Percentiles rank a stretch among this genome's conserved stretches.
These are phyloP conservation scores for Cancer borealis DNA, from an alignment of 2,888 invertebrate genomes.

Conservation along the genomic window DNA sequence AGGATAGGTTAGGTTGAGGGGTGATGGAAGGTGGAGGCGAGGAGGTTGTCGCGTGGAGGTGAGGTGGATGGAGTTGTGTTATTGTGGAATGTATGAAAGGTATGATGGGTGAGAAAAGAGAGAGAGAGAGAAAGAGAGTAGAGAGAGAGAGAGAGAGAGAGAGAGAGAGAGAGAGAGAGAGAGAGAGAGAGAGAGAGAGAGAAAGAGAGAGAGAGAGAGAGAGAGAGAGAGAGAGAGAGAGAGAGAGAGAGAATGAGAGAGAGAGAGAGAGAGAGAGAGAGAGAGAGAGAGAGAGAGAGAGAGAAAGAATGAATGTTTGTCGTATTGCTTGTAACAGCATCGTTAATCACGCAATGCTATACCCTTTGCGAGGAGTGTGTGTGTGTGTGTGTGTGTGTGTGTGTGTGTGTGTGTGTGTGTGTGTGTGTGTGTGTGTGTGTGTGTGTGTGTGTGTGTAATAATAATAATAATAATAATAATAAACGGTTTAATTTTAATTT, in stretches of 20 bases:
- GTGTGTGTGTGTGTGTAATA: neutral
- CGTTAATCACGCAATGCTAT: no score
- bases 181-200: slow-evolving; percentile 29
- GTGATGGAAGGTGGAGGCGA: neutral
- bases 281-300: slow-evolving; percentile 17
- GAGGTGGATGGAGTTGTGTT: neutral
- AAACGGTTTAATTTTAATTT: no score
- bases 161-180: neutral
- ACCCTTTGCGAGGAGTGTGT: neutral
- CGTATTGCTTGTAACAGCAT: no score
- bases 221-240: neutral
- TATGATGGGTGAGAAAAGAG: neutral
- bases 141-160: slow-evolving; percentile 1
- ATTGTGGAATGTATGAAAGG: neutral
- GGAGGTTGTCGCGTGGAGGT: neutral
- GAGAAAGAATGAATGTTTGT: neutral
- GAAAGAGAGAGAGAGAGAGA: neutral
- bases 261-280: slow-evolving; percentile 1
- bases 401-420: neutral
- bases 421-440: slow-evolving; percentile 11
- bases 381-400: neutral
- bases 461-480: no score
- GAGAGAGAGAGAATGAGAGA: neutral
- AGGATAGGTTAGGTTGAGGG: neutral
- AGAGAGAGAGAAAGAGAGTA: neutral